A percentile compares a stretch with the other conserved stretches of the same genome.
Evolutionary conservation across 2,797 vertebrate species (phyloP).

Genomic region (Acomys russatus): DNA sequence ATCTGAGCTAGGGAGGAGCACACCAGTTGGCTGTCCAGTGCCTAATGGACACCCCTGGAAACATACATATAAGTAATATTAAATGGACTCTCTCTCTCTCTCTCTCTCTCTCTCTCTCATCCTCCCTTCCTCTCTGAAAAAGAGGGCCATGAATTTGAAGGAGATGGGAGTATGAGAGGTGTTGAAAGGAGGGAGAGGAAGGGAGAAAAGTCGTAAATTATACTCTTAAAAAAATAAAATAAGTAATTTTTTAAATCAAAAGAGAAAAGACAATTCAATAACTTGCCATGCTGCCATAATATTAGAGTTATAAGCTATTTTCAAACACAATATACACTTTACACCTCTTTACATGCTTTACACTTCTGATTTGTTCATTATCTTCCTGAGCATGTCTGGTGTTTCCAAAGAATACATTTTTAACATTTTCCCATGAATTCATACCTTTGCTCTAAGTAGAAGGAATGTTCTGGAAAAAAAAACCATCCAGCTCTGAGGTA

Average conservation of each 20-base stretch:
- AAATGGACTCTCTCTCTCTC: too few relatives aligned
- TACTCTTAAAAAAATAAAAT: background rate
- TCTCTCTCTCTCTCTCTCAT: too few relatives aligned
- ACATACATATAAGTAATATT: background rate
- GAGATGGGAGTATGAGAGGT: background rate
- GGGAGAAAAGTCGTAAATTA: background rate
- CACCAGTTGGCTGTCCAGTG: background rate
- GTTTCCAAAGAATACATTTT: background rate
- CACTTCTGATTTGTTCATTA: background rate
- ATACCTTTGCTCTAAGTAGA: constrained; percentile 10
- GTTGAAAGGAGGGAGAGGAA: background rate
- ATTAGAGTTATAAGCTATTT: background rate
- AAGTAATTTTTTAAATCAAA: background rate
- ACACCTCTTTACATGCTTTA: background rate
- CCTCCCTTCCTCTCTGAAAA: too few relatives aligned
- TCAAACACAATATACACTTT: background rate
- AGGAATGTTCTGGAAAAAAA: background rate
- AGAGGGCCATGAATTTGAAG: background rate
- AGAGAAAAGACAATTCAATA: background rate
- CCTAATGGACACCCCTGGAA: background rate
- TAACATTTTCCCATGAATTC: background rate
- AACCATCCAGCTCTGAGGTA: background rate
- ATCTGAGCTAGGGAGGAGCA: too few relatives aligned
- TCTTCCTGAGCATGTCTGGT: background rate
- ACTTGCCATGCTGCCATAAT: background rate